Conservation (phyloP, 2,113 vertebrate genomes). For the Lagopus leucura region DNA sequence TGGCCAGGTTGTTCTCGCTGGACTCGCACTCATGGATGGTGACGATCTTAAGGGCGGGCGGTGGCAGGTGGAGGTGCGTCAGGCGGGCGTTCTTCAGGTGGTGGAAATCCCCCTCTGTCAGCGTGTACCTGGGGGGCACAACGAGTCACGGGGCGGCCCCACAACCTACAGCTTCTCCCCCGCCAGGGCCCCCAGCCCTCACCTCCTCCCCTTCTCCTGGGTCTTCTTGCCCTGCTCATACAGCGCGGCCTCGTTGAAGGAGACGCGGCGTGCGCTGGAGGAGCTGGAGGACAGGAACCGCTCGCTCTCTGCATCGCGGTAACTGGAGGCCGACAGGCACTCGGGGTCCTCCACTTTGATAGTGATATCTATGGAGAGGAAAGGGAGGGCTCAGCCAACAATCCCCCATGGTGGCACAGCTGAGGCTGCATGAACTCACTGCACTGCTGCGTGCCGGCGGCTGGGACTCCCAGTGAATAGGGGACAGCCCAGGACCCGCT, state of each 20-base stretch:
- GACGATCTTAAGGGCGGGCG: constrained; percentile 90
- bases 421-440: neutral
- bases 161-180: fast-evolving
- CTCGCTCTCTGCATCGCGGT: constrained; percentile 88
- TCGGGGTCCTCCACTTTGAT: constrained; percentile 91
- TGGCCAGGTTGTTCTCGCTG: constrained; percentile 86
- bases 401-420: fast-evolving
- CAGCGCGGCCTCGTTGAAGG: constrained; percentile 96
- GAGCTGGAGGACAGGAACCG: constrained; percentile 90
- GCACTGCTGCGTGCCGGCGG: neutral
- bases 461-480: too few species aligned
- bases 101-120: constrained; percentile 97
- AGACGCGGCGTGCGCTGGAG: constrained; percentile 89
- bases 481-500: neutral
- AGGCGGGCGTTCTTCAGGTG: constrained; percentile 96
- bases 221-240: constrained; percentile 92
- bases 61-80: constrained; percentile 89
- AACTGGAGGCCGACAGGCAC: constrained; percentile 84
- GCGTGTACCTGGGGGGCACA: constrained; percentile 85
- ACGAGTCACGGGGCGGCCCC: neutral
- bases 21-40: constrained; percentile 97
- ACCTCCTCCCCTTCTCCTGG: constrained; percentile 96
- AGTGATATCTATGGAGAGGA: constrained; percentile 84
- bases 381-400: neutral
- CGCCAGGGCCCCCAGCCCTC: neutral